phyloP scores from a whole-genome alignment of 2,113 vertebrate species.

The Nettapus auritus region DNA sequence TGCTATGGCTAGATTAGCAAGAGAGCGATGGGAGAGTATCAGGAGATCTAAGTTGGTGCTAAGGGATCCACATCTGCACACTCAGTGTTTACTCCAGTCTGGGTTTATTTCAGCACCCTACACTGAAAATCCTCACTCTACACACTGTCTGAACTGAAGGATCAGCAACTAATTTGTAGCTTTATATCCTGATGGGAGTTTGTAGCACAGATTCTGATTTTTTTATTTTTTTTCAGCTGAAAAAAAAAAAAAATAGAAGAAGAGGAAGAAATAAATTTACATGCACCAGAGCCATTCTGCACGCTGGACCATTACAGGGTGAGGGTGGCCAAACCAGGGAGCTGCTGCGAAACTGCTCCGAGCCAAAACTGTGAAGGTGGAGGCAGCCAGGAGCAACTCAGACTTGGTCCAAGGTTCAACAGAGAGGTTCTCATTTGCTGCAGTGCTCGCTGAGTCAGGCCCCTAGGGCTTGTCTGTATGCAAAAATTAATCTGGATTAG shows the following conservation, averaged over 20 bases:
- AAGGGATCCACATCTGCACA: background rate
- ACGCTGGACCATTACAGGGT: background rate
- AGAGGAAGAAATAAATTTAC: background rate
- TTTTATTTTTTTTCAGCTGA: background rate
- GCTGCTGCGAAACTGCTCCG: background rate
- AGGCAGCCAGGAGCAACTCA: background rate
- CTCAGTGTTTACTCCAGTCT: background rate
- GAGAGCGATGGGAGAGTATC: background rate
- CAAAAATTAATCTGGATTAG: conserved; percentile 63
- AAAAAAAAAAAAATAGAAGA: rapidly evolving
- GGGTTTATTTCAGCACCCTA: background rate
- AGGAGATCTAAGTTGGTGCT: background rate
- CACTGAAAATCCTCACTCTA: background rate
- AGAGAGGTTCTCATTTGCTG: conserved; percentile 11
- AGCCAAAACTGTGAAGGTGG: background rate
- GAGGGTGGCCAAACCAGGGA: background rate
- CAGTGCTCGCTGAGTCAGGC: background rate
- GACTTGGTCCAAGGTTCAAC: background rate
- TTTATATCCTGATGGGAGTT: background rate
- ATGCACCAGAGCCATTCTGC: background rate
- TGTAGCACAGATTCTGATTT: background rate
- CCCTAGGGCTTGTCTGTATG: conserved; percentile 34
- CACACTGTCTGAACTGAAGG: background rate
- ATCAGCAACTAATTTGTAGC: background rate
- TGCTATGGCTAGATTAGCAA: conserved; percentile 27